These are phyloP conservation scores for Theodoxus fluviatilis DNA, from an alignment of 2,888 invertebrate genomes.

Conservation along the genomic window DNA sequence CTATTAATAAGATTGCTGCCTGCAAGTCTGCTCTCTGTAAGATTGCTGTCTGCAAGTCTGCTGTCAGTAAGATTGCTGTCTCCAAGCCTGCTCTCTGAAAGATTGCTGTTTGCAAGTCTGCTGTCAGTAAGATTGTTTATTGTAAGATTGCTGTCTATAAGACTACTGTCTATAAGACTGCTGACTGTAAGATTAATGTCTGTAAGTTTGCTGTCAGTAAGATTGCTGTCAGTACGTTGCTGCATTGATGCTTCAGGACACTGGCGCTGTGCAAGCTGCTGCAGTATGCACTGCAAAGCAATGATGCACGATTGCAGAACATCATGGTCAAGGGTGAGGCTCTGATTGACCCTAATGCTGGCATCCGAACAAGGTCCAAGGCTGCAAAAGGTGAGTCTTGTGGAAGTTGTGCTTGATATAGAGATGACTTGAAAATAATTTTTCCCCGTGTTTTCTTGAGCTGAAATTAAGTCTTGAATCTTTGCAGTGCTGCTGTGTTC, in stretches of 20 bases:
- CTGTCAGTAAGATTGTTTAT: neutral
- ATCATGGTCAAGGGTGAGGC: conserved; percentile 72
- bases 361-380: conserved; percentile 62
- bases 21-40: no score
- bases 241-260: conserved; percentile 68
- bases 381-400: conserved; percentile 39
- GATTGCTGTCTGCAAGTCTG: no score
- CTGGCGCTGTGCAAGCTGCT: conserved; percentile 76
- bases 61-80: no score
- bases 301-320: conserved; percentile 71
- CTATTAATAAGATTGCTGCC: no score
- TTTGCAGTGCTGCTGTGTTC: no score
- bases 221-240: no score
- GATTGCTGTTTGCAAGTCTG: no score
- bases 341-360: conserved; percentile 57
- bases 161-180: neutral
- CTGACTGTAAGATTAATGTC: no score
- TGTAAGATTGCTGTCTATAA: neutral
- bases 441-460: neutral
- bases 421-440: conserved; percentile 22
- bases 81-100: no score
- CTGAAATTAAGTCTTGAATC: neutral
- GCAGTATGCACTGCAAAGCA: conserved; percentile 74
- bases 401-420: neutral
- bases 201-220: no score